phyloP scores from a whole-genome alignment of 2,888 invertebrate species.

The Patella depressa region DNA sequence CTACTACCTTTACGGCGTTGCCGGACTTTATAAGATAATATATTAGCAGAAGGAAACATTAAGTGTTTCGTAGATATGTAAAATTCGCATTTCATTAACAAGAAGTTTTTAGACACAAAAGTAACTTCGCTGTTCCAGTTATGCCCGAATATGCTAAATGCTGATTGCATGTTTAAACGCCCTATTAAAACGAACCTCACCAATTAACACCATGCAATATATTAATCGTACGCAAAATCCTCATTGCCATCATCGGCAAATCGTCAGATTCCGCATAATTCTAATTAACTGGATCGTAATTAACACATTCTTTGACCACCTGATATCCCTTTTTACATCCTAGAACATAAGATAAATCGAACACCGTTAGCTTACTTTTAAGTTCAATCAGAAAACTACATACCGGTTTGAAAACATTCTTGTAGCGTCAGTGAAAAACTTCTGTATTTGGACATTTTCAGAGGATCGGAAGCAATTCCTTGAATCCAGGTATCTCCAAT shows the following conservation, averaged over 20 bases:
- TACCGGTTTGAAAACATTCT: slow-evolving; percentile 35
- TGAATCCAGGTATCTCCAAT: slow-evolving; percentile 68
- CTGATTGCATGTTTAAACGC: too few relatives aligned
- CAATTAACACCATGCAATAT: too few relatives aligned
- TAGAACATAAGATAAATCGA: neutral
- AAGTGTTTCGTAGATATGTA: too few relatives aligned
- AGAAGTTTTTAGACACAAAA: too few relatives aligned
- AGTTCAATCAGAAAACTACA: too few relatives aligned
- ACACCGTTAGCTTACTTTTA: neutral
- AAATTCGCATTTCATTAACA: too few relatives aligned
- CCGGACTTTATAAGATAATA: too few relatives aligned
- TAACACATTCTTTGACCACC: neutral
- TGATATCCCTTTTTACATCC: neutral
- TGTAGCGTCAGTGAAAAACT: slow-evolving; percentile 42
- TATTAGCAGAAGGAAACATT: too few relatives aligned
- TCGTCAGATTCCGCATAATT: neutral
- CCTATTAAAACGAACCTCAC: too few relatives aligned
- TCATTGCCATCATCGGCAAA: neutral
- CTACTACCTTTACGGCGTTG: too few relatives aligned
- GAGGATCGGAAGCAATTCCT: slow-evolving; percentile 64
- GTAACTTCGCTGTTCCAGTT: too few relatives aligned
- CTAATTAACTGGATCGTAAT: neutral
- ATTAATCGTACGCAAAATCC: neutral
- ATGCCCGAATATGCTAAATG: too few relatives aligned
- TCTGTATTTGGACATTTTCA: slow-evolving; percentile 57